Conservation (phyloP, 2,113 vertebrate species). For the Sylvia atricapilla region DNA sequence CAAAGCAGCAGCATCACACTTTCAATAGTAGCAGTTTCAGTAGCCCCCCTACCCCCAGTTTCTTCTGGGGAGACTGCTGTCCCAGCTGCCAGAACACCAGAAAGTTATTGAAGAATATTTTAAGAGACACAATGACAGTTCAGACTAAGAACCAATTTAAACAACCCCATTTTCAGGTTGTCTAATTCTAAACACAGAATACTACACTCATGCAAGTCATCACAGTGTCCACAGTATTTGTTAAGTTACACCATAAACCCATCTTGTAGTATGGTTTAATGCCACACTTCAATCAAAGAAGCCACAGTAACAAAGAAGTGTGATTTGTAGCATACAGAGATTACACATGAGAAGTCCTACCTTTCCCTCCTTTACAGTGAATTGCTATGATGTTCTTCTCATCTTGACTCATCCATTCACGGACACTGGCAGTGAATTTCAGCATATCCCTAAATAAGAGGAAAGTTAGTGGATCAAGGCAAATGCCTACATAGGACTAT, state of each 20-base stretch:
- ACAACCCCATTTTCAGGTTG: neutral
- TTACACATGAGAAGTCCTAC: constrained; percentile 55
- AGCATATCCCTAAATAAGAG: constrained; percentile 84
- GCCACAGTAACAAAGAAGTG: neutral
- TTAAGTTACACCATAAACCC: neutral
- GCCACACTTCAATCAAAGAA: neutral
- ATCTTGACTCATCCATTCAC: constrained; percentile 86
- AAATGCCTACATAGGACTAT: neutral
- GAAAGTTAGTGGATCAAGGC: neutral
- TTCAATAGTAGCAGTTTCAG: neutral
- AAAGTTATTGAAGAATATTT: neutral
- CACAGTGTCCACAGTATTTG: neutral
- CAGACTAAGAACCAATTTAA: neutral
- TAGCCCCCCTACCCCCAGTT: neutral
- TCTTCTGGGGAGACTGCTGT: neutral
- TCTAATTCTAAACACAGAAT: neutral
- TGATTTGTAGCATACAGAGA: neutral
- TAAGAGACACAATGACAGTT: neutral
- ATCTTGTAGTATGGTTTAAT: neutral
- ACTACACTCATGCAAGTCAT: neutral
- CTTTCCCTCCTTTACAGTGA: constrained; percentile 98
- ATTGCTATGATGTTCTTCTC: constrained; percentile 83
- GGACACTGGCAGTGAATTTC: constrained; percentile 81
- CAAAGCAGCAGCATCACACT: neutral
- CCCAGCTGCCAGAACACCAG: neutral